A percentile compares a stretch with the other conserved stretches of the same genome.
Conservation (phyloP, 2,888 invertebrate genomes). For the Trichopria drosophilae region DNA sequence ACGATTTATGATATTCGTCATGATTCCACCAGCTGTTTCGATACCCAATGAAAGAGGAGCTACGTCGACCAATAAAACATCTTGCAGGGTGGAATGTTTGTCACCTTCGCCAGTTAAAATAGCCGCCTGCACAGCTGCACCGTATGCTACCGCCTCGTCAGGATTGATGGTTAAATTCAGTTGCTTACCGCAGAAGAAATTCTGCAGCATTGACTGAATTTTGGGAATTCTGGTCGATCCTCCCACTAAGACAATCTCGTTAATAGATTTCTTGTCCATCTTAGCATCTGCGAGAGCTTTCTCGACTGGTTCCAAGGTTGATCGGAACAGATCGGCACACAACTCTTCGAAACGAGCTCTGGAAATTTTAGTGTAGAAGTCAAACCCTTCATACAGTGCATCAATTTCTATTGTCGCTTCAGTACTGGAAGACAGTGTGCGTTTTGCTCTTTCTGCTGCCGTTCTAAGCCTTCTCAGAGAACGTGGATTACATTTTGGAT, state of each 20-base stretch:
- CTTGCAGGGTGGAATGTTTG: no score
- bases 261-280: no score
- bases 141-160: conserved; percentile 90
- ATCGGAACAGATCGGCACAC: conserved; percentile 71
- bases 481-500: conserved; percentile 67
- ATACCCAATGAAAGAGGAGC: conserved; percentile 72
- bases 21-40: conserved; percentile 77
- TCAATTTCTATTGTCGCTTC: conserved; percentile 77
- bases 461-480: conserved; percentile 72
- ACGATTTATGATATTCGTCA: conserved; percentile 65
- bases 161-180: conserved; percentile 90
- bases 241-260: conserved; percentile 82
- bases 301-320: no score
- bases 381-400: conserved; percentile 74
- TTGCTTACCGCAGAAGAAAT: no score
- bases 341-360: conserved; percentile 78
- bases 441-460: conserved; percentile 77
- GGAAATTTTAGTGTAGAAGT: conserved; percentile 72
- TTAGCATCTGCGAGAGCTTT: no score
- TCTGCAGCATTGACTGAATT: conserved; percentile 71
- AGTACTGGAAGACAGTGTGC: no score
- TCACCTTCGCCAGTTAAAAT: conserved; percentile 71
- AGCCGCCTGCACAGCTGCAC: conserved; percentile 91
- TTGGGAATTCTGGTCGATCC: conserved; percentile 81
- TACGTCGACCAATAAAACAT: conserved; percentile 70